Evolutionary conservation across 1,140 invertebrate species (phyloP).

Genomic region (Parapsyche elsis): DNA sequence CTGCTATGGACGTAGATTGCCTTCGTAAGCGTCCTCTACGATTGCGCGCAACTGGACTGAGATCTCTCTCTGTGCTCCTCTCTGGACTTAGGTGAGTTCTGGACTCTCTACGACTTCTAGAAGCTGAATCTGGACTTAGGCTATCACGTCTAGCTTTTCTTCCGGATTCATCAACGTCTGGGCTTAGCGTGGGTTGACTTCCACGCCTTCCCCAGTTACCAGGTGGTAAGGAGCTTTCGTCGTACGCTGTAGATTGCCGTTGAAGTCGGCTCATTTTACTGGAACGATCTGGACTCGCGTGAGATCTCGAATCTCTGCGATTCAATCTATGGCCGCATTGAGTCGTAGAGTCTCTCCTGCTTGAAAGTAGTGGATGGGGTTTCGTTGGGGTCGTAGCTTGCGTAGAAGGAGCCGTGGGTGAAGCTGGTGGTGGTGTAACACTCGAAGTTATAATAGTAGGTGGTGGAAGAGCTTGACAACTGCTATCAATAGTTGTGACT

Average conservation of each 20-base stretch:
- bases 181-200: constrained; percentile 82
- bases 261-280: constrained; percentile 79
- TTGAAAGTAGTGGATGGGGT: constrained; percentile 71
- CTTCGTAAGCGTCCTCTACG: constrained; percentile 75
- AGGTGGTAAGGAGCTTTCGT: constrained; percentile 81
- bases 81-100: constrained; percentile 84
- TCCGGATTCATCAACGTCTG: constrained; percentile 73
- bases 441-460: constrained; percentile 85
- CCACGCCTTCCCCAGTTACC: constrained; percentile 75
- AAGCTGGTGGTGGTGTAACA: constrained; percentile 82
- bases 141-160: constrained; percentile 84
- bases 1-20: constrained; percentile 82
- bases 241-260: constrained; percentile 88
- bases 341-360: constrained; percentile 83
- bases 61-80: constrained; percentile 76
- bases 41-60: constrained; percentile 75
- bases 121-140: constrained; percentile 87
- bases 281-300: constrained; percentile 75
- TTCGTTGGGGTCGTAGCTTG: constrained; percentile 67
- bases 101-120: constrained; percentile 71
- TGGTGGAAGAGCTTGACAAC: constrained; percentile 74
- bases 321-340: constrained; percentile 75
- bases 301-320: constrained; percentile 74
- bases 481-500: constrained; percentile 62
- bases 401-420: constrained; percentile 69